These are phyloP conservation scores for Tenthredo amoena DNA, from an alignment of 2,888 invertebrate genomes.

Conservation along the genomic window DNA sequence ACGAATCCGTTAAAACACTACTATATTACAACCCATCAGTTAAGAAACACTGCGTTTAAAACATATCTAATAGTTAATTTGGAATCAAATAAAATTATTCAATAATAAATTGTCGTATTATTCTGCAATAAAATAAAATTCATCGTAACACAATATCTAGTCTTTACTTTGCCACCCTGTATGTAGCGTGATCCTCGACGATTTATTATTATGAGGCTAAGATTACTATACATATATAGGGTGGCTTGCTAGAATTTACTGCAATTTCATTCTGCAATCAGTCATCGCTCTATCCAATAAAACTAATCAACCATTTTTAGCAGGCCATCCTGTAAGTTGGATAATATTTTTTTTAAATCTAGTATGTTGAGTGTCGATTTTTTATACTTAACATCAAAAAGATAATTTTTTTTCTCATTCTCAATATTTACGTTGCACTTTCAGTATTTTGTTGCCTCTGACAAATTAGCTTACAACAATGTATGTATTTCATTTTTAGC, in stretches of 20 bases:
- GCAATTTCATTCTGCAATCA: constrained; percentile 32
- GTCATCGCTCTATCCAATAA: constrained; percentile 36
- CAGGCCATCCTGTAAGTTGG: constrained; percentile 30
- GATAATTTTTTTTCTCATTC: constrained; percentile 9
- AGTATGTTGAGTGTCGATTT: neutral
- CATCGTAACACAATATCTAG: constrained; percentile 43
- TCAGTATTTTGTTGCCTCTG: neutral
- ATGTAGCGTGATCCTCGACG: constrained; percentile 10
- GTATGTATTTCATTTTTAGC: constrained; percentile 4
- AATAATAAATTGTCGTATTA: constrained; percentile 23
- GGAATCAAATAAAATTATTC: constrained; percentile 33
- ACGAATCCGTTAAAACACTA: constrained; percentile 12
- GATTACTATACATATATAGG: neutral
- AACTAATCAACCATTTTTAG: constrained; percentile 38
- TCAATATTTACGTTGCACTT: constrained; percentile 26
- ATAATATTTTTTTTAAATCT: constrained; percentile 21
- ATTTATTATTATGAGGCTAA: neutral
- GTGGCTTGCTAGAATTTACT: constrained; percentile 31
- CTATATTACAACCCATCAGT: constrained; percentile 26
- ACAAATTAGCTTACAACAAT: constrained; percentile 13
- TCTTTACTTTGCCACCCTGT: constrained; percentile 19
- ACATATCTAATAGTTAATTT: constrained; percentile 37
- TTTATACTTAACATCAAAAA: constrained; percentile 33
- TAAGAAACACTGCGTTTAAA: constrained; percentile 32
- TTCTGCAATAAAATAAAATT: constrained; percentile 28